Conservation (phyloP, 1,140 invertebrate genomes). For the Caenorhabditis tropicalis region DNA sequence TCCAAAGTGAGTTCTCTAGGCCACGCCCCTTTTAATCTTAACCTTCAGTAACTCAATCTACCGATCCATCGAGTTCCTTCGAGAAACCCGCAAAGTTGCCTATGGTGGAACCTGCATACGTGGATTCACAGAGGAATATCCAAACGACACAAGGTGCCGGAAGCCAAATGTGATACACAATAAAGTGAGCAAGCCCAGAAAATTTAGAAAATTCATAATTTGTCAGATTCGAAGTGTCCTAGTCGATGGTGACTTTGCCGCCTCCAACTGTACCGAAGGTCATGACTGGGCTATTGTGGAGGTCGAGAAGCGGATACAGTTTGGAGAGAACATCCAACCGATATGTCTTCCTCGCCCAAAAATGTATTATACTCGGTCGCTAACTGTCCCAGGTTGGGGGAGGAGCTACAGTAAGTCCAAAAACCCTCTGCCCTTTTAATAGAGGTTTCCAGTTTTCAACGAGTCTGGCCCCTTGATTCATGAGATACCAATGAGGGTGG, state of each 20-base stretch:
- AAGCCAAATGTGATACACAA: slow-evolving; percentile 1
- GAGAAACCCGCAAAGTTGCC: slow-evolving; percentile 30
- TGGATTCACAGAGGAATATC: not conserved
- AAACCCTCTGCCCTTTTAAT: no score
- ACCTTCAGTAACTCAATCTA: not conserved
- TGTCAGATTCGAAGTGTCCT: slow-evolving; percentile 53
- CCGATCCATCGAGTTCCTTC: not conserved
- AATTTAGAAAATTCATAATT: not conserved
- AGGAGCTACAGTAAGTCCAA: not conserved
- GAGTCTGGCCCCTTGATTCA: slow-evolving; percentile 54
- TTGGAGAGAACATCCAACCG: slow-evolving; percentile 43
- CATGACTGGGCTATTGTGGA: slow-evolving; percentile 62
- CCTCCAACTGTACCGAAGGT: slow-evolving; percentile 43
- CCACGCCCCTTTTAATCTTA: not conserved
- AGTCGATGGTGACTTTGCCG: slow-evolving; percentile 55
- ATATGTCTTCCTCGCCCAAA: slow-evolving; percentile 55
- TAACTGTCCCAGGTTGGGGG: slow-evolving; percentile 51
- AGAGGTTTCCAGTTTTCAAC: slow-evolving; percentile 39
- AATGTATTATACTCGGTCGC: not conserved
- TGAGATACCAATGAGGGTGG: slow-evolving; percentile 60
- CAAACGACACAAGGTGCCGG: slow-evolving; percentile 9
- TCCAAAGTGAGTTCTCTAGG: not conserved
- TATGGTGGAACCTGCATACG: slow-evolving; percentile 58
- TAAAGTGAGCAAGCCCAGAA: not conserved
- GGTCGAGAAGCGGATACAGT: slow-evolving; percentile 53